Conservation (phyloP, 2,888 invertebrate genomes). For the Epiperipatus broadwayi region DNA sequence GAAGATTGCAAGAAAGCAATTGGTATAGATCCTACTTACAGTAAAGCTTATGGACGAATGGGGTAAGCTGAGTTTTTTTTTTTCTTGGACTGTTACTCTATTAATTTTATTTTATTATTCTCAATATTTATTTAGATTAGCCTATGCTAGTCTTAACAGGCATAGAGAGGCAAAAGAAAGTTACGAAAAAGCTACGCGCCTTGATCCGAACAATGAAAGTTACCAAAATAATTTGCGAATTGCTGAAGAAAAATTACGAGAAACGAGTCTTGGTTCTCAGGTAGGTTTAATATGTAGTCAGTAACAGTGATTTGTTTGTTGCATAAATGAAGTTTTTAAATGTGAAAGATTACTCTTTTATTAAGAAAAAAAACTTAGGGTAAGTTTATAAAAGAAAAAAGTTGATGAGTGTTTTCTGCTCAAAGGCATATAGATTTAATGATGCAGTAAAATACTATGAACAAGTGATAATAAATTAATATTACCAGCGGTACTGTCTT, state of each 20-base stretch:
- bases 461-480: no score
- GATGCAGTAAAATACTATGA: no score
- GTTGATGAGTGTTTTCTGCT: no score
- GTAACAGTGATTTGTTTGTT: neutral
- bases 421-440: no score
- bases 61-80: constrained; percentile 34
- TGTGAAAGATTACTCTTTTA: no score
- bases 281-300: constrained; percentile 6
- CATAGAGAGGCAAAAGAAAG: constrained; percentile 65
- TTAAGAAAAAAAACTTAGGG: no score
- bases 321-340: neutral
- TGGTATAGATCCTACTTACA: constrained; percentile 67
- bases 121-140: constrained; percentile 35
- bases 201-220: constrained; percentile 80
- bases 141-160: constrained; percentile 60
- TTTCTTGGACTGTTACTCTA: neutral
- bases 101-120: constrained; percentile 4
- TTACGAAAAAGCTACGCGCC: constrained; percentile 63
- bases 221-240: constrained; percentile 67
- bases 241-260: constrained; percentile 45
- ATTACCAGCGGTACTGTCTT: no score
- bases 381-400: no score
- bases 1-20: constrained; percentile 77
- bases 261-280: constrained; percentile 18
- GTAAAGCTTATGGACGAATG: constrained; percentile 82